Percentiles rank a stretch among this genome's conserved stretches.
Conservation (phyloP, 2,113 vertebrate species). For the Embiotoca jacksoni region DNA sequence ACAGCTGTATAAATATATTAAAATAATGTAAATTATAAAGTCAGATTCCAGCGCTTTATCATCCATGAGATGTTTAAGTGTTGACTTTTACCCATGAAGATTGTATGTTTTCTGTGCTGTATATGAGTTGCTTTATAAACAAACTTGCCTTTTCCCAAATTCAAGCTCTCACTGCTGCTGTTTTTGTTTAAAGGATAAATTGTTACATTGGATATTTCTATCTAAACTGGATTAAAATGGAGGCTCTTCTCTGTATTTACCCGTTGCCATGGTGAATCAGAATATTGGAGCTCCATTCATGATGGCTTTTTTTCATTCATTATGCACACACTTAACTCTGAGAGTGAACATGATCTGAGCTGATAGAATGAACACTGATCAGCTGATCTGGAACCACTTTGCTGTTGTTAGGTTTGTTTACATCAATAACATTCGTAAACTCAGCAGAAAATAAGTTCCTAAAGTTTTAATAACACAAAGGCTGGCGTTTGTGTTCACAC, state of each 20-base stretch:
- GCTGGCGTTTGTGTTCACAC: not conserved
- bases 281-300: slow-evolving; percentile 10
- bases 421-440: not conserved
- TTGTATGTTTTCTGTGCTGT: too few species aligned
- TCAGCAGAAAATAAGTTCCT: not conserved
- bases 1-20: not conserved
- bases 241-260: slow-evolving; percentile 11
- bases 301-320: not conserved
- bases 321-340: not conserved
- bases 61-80: not conserved
- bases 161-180: not conserved
- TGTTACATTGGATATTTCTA: not conserved
- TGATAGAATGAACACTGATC: not conserved
- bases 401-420: not conserved
- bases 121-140: too few species aligned
- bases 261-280: slow-evolving; percentile 12
- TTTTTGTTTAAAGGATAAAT: not conserved
- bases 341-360: not conserved
- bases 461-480: not conserved
- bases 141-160: not conserved
- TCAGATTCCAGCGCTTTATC: not conserved
- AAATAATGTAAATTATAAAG: not conserved
- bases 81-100: not conserved
- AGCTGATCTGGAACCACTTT: not conserved
- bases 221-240: slow-evolving; percentile 7